A percentile compares a stretch with the other conserved stretches of the same genome.
phyloP scores from a whole-genome alignment of 2,888 invertebrate genomes.

The Pharmacophagus antenor region DNA sequence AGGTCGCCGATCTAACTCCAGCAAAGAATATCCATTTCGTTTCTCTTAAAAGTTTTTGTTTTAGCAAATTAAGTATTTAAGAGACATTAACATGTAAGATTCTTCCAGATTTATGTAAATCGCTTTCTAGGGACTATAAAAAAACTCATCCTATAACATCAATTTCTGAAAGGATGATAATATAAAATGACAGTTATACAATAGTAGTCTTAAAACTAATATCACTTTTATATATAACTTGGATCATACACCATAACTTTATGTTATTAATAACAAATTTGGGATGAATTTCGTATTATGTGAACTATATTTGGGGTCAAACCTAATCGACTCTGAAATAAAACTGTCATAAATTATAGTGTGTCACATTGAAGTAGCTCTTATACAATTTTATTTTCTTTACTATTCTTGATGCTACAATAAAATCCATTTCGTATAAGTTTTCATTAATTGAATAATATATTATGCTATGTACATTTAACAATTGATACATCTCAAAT shows the following conservation, averaged over 20 bases:
- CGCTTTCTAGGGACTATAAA: too few relatives aligned
- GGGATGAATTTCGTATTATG: not conserved
- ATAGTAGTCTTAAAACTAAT: too few relatives aligned
- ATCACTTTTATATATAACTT: not conserved
- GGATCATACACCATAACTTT: not conserved
- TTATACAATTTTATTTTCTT: not conserved
- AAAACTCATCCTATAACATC: too few relatives aligned
- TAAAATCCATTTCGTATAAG: not conserved
- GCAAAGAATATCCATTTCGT: not conserved
- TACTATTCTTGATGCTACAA: not conserved
- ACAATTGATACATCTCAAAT: too few relatives aligned
- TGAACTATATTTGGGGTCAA: not conserved
- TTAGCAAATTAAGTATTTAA: not conserved
- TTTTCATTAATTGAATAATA: not conserved
- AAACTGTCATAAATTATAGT: not conserved
- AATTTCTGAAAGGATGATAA: not conserved
- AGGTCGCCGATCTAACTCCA: conserved; percentile 10
- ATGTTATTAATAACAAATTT: not conserved
- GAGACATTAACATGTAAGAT: not conserved
- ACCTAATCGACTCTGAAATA: not conserved
- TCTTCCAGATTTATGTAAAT: not conserved
- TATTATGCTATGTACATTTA: too few relatives aligned
- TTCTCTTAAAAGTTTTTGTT: not conserved
- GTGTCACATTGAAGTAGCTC: not conserved
- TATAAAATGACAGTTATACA: too few relatives aligned